Evolutionary conservation across 2,888 invertebrate genomes (phyloP), one percentile per base, ranked within the genome.

Genomic region (Gastrophysa polygoni): DNA sequence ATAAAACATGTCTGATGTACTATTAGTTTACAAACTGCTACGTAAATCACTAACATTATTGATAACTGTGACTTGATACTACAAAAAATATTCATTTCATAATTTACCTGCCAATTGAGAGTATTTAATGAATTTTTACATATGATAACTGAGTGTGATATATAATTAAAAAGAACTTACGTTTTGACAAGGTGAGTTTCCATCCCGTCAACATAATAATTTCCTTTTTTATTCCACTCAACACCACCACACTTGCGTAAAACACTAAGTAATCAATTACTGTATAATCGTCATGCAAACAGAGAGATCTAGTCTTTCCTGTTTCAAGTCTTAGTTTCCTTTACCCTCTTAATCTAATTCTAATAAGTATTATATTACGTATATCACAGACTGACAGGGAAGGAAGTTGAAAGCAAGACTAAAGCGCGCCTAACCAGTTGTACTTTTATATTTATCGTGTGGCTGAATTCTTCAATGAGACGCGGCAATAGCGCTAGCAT

Each of bases 131-230:
- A n/a, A n/a, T n/a, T n/a, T n/a, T n/a, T n/a, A n/a, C n/a, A n/a
- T n/a, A n/a, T n/a, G n/a, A n/a, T n/a, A n/a, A n/a, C n/a, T n/a
- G n/a, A n/a, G n/a, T n/a, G n/a, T n/a, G n/a, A n/a, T n/a, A n/a
- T n/a, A n/a, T n/a, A n/a, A 29, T 10, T 8, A 38, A 34, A 7
- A 11, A 32, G 32, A 52, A 75, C 76, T 76, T 66, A 75, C 76
- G 69, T 74, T 75, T 76, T 59, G 75, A 74, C 28, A 76, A 43
- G 5, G 62, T 60, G 17, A 73, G 56, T 52, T 71, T 68, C 75
- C 74, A 75, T 60, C 74, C 74, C 18, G 68, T 70, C 57, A 75
- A 69, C 74, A 75, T 75, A 54, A n/a, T n/a, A n/a, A n/a, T 46
- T 54, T 43, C 54, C 11, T 43, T 14, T 54, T 28, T 28, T 7